Evolutionary conservation across 2,888 invertebrate species (phyloP).

Genomic region (Agonopterix subpropinquella): DNA sequence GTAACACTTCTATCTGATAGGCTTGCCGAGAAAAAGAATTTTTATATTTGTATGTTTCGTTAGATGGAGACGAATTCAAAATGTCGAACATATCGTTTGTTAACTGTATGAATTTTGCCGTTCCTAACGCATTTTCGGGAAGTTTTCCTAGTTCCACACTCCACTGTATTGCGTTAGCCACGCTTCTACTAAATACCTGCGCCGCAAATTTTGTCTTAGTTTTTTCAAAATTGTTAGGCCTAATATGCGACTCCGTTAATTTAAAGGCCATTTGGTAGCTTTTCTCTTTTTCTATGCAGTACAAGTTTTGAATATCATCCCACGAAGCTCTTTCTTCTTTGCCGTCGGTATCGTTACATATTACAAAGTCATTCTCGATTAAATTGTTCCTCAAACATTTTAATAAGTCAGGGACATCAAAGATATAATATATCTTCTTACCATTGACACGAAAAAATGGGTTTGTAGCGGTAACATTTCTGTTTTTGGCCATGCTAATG

Average conservation of each 20-base stretch:
- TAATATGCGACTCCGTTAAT: conserved; percentile 11
- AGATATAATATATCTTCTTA: conserved; percentile 10
- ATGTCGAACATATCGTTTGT: conserved; percentile 10
- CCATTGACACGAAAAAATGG: conserved; percentile 9
- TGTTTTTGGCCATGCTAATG: conserved; percentile 2
- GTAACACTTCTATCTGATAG: conserved; percentile 8
- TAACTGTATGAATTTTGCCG: conserved; percentile 6
- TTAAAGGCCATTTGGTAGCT: conserved; percentile 8
- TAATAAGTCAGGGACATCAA: conserved; percentile 10
- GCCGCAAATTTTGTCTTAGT: conserved; percentile 12
- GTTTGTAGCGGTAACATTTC: conserved; percentile 3
- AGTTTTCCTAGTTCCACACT: conserved; percentile 4
- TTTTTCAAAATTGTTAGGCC: conserved; percentile 13
- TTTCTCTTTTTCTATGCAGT: conserved; percentile 6
- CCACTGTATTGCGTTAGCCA: conserved; percentile 6
- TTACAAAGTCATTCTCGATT: conserved; percentile 6
- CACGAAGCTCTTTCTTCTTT: conserved; percentile 5
- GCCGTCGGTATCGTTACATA: conserved; percentile 2
- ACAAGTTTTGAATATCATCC: conserved; percentile 7
- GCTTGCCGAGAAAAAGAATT: conserved; percentile 1
- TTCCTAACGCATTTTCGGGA: conserved; percentile 2
- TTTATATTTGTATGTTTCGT: conserved; percentile 7
- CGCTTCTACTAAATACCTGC: conserved; percentile 12
- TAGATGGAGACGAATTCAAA: conserved; percentile 7
- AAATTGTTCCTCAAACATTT: conserved; percentile 9